Base-by-base conservation (phyloP, 2,113 vertebrate species). In the Rallus limicola region DNA sequence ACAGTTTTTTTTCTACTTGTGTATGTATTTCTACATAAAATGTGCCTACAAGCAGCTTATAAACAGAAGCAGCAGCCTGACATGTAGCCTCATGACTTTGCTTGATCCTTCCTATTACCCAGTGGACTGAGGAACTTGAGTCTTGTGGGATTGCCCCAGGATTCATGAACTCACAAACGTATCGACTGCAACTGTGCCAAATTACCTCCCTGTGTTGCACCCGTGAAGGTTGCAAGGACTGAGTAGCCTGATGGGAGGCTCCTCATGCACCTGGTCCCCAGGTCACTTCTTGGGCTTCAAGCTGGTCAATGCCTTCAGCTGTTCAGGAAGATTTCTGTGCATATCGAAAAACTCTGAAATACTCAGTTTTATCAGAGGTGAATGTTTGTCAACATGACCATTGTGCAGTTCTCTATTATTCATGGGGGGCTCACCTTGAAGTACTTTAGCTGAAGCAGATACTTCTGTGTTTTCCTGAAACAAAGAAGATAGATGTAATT, bases 181-280 rank as follows among this genome's bases (percentile, higher is more conserved):
- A 40, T 11, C 52, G 26, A 44, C 28, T 40, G n/a, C 29, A 75
- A 24, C 34, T 0, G 0, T 40, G 67, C 26, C 14, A 0, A 21
- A 29, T 25, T 9, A 2, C 33, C 24, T 58, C 34, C 62, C 21
- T 7, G 1, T 0, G 2, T 72, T 2, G 8, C 58, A 79, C 19
- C 38, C 31, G 24, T 34, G 56, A 38, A 71, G 12, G 16, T 59
- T 88, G 64, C 58, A 40, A 60, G 28, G 21, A 46, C 7, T 11
- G 42, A 68, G 48, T 76, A 88, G 15, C 28, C 25, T 76, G 44
- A 16, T 1, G 55, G 58, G 59, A 81, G 24, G 19, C 6, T 64
- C 31, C 75, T 63, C 21, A 13, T 7, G 11, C 17, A 68, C 15
- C n/a, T 59, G 34, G 3, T 63, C 28, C 18, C 9, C 28, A 64